phyloP scores from a whole-genome alignment of 2,797 vertebrate genomes.

The Hybognathus amarus region DNA sequence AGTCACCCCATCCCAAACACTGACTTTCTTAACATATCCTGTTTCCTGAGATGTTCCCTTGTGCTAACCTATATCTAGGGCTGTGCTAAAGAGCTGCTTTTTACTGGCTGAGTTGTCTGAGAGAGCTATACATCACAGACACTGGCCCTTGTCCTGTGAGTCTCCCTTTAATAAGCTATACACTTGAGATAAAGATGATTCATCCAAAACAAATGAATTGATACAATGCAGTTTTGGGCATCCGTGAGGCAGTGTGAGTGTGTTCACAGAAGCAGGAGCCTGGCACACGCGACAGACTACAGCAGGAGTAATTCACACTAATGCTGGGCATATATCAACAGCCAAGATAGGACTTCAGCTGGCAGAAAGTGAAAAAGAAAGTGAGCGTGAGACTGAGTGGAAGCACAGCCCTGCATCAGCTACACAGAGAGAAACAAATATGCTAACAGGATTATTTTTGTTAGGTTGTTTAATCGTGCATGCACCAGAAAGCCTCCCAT shows the following conservation, averaged over 20 bases:
- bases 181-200: conserved; percentile 54
- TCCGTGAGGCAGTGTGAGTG: conserved; percentile 31
- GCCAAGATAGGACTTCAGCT: conserved; percentile 26
- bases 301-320: conserved; percentile 56
- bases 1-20: neutral
- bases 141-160: conserved; percentile 24
- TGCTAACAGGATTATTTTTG: conserved; percentile 36
- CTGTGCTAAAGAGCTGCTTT: conserved; percentile 2
- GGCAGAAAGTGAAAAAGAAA: conserved; percentile 33
- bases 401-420: conserved; percentile 2
- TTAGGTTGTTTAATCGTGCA: conserved; percentile 33
- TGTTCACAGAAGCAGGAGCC: conserved; percentile 47
- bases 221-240: conserved; percentile 40
- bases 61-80: conserved; percentile 1
- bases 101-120: conserved; percentile 2
- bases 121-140: conserved; percentile 39
- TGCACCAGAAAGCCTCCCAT: neutral
- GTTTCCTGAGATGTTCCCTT: neutral
- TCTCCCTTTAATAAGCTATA: conserved; percentile 53
- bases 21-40: neutral
- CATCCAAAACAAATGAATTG: conserved; percentile 51
- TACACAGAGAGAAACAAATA: conserved; percentile 22
- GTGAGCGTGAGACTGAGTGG: neutral
- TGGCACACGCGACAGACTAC: conserved; percentile 52
- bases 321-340: conserved; percentile 52